phyloP scores from a whole-genome alignment of 2,113 vertebrate genomes.

The Grammomys dolichurus region DNA sequence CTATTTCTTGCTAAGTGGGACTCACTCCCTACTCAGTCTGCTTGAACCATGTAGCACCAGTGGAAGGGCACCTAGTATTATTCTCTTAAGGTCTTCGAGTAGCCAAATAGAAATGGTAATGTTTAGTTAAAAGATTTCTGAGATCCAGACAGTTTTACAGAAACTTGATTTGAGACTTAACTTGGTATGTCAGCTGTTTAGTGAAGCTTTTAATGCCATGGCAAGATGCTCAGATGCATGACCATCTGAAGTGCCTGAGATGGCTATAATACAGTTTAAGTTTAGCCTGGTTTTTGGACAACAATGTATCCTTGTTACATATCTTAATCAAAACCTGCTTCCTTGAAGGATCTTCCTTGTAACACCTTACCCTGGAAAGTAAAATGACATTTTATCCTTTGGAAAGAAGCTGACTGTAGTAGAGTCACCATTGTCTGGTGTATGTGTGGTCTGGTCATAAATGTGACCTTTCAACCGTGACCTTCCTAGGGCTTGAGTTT shows the following conservation, averaged over 20 bases:
- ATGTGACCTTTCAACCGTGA: background rate
- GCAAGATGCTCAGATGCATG: background rate
- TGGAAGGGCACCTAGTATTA: background rate
- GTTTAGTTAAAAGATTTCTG: background rate
- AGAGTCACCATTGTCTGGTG: slow-evolving; percentile 51
- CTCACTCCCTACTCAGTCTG: background rate
- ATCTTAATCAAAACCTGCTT: slow-evolving; percentile 6
- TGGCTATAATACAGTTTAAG: background rate
- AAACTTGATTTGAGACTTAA: background rate
- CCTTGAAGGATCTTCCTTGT: background rate
- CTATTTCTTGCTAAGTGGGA: background rate
- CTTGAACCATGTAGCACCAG: background rate
- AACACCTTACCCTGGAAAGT: background rate
- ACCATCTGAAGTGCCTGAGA: background rate
- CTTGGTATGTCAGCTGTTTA: background rate
- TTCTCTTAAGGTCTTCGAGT: background rate
- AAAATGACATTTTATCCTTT: slow-evolving; percentile 32
- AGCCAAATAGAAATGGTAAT: background rate
- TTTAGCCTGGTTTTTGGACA: background rate
- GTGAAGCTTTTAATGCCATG: background rate
- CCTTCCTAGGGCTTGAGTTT: background rate
- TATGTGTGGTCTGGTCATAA: slow-evolving; percentile 61
- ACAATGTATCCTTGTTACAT: background rate
- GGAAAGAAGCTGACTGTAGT: slow-evolving; percentile 61
- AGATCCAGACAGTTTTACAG: background rate